Percentiles rank a stretch among this genome's conserved stretches.
Conservation (phyloP, 2,888 invertebrate species). For the Nasonia oneida region DNA sequence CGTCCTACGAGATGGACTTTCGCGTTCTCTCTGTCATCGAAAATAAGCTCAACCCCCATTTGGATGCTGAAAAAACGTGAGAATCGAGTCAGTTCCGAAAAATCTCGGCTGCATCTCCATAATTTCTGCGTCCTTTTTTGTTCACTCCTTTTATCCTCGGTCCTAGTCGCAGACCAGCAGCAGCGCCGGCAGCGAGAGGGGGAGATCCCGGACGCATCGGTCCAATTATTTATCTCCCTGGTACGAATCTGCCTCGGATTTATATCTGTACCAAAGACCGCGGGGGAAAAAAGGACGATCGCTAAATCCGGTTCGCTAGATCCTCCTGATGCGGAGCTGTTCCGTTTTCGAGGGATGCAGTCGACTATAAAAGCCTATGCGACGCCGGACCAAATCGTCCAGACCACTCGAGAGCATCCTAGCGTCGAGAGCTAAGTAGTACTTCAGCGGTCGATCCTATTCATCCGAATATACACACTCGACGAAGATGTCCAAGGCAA, state of each 20-base stretch:
- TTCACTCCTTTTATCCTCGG: neutral
- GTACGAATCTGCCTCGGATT: slow-evolving; percentile 21
- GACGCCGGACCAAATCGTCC: slow-evolving; percentile 11
- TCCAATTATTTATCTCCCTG: slow-evolving; percentile 31
- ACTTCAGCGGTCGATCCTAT: neutral
- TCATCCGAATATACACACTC: neutral
- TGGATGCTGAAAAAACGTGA: slow-evolving; percentile 13
- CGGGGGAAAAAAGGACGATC: neutral
- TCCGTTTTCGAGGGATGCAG: slow-evolving; percentile 27
- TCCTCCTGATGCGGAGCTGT: slow-evolving; percentile 13
- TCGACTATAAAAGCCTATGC: slow-evolving; percentile 45
- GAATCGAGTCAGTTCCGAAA: slow-evolving; percentile 26
- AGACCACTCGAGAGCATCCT: slow-evolving; percentile 25
- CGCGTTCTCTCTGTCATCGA: slow-evolving; percentile 27
- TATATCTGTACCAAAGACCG: neutral
- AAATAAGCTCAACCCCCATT: neutral
- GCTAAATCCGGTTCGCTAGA: slow-evolving; percentile 48
- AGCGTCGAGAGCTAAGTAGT: slow-evolving; percentile 13
- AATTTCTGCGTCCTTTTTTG: neutral
- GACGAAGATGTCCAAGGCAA: neutral
- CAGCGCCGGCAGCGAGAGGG: neutral
- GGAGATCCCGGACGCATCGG: slow-evolving; percentile 6
- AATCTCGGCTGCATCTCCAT: slow-evolving; percentile 32
- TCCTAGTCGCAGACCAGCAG: neutral
- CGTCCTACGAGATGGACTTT: neutral